These are phyloP conservation scores for Zapornia atra DNA, from an alignment of 2,113 vertebrate genomes.

Conservation along the genomic window DNA sequence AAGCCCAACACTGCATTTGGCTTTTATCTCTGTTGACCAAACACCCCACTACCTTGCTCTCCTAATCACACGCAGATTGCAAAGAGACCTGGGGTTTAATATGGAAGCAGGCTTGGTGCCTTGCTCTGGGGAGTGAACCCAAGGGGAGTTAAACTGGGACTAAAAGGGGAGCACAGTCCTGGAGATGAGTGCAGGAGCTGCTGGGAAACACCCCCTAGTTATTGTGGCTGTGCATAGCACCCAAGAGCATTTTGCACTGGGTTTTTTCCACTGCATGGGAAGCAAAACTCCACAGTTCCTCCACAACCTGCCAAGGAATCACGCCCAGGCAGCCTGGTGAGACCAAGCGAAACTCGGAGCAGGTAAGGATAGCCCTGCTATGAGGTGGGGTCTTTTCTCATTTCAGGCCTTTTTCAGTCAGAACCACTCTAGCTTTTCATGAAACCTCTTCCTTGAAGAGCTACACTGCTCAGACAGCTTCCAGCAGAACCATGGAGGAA, in stretches of 20 bases:
- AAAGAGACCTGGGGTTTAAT: neutral
- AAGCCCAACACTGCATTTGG: fast-evolving
- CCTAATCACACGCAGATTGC: neutral
- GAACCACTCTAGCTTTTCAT: too few relatives aligned
- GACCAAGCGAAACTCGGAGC: neutral
- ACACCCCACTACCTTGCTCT: neutral
- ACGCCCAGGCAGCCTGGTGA: neutral
- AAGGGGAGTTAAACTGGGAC: neutral
- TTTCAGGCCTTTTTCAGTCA: neutral
- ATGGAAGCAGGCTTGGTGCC: neutral
- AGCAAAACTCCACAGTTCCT: neutral
- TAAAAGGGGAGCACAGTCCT: neutral
- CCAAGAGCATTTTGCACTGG: neutral
- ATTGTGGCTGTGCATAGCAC: neutral
- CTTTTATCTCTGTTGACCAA: neutral
- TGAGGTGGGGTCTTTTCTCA: neutral
- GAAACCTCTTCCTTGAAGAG: neutral
- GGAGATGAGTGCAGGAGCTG: neutral
- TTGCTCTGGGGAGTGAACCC: neutral
- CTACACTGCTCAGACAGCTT: neutral
- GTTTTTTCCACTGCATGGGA: neutral
- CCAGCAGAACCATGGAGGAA: neutral
- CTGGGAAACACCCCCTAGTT: neutral
- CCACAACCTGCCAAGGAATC: neutral
- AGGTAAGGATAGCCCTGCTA: neutral